Conservation (phyloP, 2,113 vertebrate genomes). For the Dascyllus trimaculatus region DNA sequence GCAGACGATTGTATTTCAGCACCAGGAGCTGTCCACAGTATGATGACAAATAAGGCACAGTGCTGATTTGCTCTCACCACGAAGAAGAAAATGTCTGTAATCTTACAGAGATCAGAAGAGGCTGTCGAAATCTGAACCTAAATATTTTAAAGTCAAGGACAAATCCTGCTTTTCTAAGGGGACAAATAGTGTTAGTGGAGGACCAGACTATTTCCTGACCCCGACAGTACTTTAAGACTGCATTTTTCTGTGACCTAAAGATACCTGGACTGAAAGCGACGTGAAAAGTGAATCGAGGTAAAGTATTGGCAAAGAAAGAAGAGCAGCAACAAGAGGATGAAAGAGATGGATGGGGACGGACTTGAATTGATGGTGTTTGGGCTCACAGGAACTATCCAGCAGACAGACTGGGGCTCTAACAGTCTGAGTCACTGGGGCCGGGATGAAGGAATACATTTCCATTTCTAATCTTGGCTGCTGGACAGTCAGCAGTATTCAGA, state of each 20-base stretch:
- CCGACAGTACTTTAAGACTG: too few relatives aligned
- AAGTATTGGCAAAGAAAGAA: neutral
- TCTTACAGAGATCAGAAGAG: too few relatives aligned
- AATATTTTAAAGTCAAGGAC: too few relatives aligned
- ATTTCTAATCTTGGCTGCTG: conserved; percentile 53
- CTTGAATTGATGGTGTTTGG: conserved; percentile 41
- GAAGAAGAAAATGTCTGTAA: too few relatives aligned
- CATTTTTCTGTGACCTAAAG: neutral
- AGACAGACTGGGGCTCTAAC: conserved; percentile 33
- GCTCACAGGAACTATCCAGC: conserved; percentile 36
- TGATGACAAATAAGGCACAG: too few relatives aligned
- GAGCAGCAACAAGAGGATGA: conserved; percentile 2
- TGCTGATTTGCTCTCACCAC: too few relatives aligned
- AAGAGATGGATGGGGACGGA: conserved; percentile 5
- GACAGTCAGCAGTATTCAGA: conserved; percentile 48
- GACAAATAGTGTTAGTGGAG: too few relatives aligned
- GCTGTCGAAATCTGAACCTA: too few relatives aligned
- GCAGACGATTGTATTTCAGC: too few relatives aligned
- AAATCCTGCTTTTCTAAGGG: too few relatives aligned
- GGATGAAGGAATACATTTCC: conserved; percentile 47
- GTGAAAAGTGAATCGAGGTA: neutral
- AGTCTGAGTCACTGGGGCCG: conserved; percentile 36
- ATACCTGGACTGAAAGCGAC: neutral
- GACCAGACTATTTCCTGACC: neutral
- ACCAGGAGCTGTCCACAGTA: too few relatives aligned